Percentiles rank a stretch among this genome's conserved stretches.
Conservation (phyloP, 2,888 invertebrate species). For the Phalera bucephala region DNA sequence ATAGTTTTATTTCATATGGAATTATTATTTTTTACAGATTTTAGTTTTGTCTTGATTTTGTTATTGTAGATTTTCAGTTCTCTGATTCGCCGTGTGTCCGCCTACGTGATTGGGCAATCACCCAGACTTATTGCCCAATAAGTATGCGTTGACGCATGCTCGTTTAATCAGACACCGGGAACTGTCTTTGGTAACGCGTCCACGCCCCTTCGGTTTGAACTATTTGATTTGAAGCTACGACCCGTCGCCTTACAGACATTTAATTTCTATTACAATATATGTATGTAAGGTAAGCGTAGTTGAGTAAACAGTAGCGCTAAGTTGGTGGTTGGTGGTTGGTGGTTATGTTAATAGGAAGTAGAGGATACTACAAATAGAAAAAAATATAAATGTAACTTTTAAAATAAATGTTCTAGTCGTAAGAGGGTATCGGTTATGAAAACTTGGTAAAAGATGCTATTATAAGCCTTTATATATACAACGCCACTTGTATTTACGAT, state of each 20-base stretch:
- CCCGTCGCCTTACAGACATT: constrained; percentile 53
- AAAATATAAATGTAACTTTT: constrained; percentile 63
- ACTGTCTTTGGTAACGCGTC: constrained; percentile 61
- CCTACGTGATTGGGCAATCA: constrained; percentile 87
- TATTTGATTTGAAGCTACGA: constrained; percentile 40
- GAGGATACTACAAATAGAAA: constrained; percentile 68
- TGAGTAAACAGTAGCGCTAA: constrained; percentile 65
- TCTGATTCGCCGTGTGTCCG: constrained; percentile 78
- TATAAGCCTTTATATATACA: constrained; percentile 78
- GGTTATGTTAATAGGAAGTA: constrained; percentile 80
- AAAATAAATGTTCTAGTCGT: constrained; percentile 75
- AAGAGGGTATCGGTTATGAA: constrained; percentile 71
- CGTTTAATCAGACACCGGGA: constrained; percentile 62
- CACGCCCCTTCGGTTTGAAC: constrained; percentile 44
- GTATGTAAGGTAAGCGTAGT: constrained; percentile 81
- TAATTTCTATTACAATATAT: constrained; percentile 71
- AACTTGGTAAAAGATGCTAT: constrained; percentile 82
- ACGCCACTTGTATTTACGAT: constrained; percentile 76
- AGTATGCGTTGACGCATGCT: constrained; percentile 66
- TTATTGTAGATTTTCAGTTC: constrained; percentile 41
- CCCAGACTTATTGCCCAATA: constrained; percentile 90
- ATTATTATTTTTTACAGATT: constrained; percentile 27
- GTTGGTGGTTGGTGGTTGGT: constrained; percentile 83
- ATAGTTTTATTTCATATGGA: no score
- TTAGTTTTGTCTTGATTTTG: constrained; percentile 26